Base-by-base conservation (phyloP, 2,113 vertebrate species). In the Choloepus hoffmanni region DNA sequence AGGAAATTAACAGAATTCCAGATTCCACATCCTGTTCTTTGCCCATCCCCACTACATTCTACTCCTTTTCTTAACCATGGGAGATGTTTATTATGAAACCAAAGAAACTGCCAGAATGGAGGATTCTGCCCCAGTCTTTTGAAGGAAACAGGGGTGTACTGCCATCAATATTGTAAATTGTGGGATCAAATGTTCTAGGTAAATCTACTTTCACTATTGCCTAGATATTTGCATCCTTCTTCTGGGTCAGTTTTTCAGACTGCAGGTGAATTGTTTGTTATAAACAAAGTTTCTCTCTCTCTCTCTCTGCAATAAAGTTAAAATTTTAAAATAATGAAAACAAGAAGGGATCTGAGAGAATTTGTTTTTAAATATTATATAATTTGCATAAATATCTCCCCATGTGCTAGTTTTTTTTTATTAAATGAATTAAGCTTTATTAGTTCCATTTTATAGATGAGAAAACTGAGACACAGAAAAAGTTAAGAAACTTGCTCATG, bases 311-410 rank as follows among this genome's bases (percentile, higher is more conserved):
- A 95, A 43, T 3, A 86, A 33, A 78, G 7, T 77, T 48, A 65
- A 33, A 50, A 50, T 67, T 79, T 78, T 40, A 81, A 70, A 86
- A 89, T 89, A 60, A 65, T 65, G 90, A 94, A 33, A 73, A 33
- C 8, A 70, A 30, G n/a, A 78, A 18, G 21, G 13, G 63, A 43
- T 62, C 21, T 94, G 3, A 89, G 18, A 18, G 10, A 70, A 33
- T 62, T 16, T 87, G 76, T 16, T 36, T 36, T 36, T 36, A 36
- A 36, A 36, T 36, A 60, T 88, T 62, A 76, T 40, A 63, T 2
- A 92, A 67, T 40, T 86, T 90, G 33, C 16, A 90, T 83, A 89
- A 85, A 55, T 92, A 11, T 86, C 81, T 86, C 14, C 19, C 55
- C 19, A 58, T 58, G 55, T 58, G 55, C 13, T 74, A 45, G 26